Evolutionary conservation across 2,888 invertebrate species (phyloP).

Genomic region (Steinernema scapterisci): DNA sequence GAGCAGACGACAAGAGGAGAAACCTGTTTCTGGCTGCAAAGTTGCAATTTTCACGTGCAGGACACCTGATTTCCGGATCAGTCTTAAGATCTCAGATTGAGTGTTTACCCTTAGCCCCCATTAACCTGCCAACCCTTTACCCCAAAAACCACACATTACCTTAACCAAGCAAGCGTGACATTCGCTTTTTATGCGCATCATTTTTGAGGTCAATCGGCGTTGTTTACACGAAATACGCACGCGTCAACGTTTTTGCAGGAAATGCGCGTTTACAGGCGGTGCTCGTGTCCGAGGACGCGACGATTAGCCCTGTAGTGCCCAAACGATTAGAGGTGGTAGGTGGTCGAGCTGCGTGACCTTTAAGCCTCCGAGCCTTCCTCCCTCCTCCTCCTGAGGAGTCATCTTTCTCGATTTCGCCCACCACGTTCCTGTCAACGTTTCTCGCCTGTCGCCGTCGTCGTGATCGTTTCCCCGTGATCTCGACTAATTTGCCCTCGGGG

Average conservation of each 20-base stretch:
- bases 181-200: too few species aligned
- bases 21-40: too few species aligned
- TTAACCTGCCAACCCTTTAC: too few species aligned
- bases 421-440: background rate
- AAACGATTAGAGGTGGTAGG: background rate
- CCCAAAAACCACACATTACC: too few species aligned
- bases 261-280: too few species aligned
- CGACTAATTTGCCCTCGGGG: background rate
- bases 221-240: background rate
- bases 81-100: too few species aligned
- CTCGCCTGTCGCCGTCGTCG: background rate
- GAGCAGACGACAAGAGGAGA: too few species aligned
- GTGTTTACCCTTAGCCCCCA: too few species aligned
- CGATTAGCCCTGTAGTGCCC: background rate
- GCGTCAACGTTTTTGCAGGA: background rate
- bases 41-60: too few species aligned
- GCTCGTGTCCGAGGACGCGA: background rate
- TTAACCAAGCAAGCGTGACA: too few species aligned
- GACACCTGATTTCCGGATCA: too few species aligned
- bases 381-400: too few species aligned
- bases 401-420: background rate
- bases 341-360: background rate
- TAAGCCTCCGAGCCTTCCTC: background rate
- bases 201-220: slow-evolving; percentile 10
- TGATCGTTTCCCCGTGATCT: background rate